Evolutionary conservation across 2,888 invertebrate species (phyloP), one percentile per base, ranked within the genome.

Genomic region (Trichogramma evanescens): DNA sequence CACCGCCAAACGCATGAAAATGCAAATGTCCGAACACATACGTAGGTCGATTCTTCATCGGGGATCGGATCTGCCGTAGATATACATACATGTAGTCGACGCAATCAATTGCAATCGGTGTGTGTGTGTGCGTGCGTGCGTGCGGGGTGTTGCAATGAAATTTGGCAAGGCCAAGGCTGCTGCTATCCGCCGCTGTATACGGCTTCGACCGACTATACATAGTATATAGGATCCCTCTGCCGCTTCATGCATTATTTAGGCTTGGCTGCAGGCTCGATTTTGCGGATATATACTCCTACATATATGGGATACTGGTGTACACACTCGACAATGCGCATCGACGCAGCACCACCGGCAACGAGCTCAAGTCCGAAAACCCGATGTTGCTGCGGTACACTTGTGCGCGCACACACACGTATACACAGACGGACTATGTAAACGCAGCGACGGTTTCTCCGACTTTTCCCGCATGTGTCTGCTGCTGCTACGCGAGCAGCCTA

Each of bases 201-300:
- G 26, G 26, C 26, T 26, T 26, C 26, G 26, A 26, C 26, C 26
- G 3, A 2, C 1, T 26, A 26, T 3, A 26, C 3, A 26, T 26
- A 26, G 26, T 26, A 26, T 26, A 26, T 26, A 26, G 26, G 26
- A 26, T 26, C 50, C 5, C n/a, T 48, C 50, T 9, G 45, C 59
- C 6, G 26, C 26, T 70, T 73, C 71, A 71, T 73, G 73, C 73
- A 73, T 73, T 73, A 73, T 73, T 73, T 72, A 73, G 71, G 41
- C 26, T 42, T 49, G 56, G 2, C 7, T 52, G 43, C 8, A 42
- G 54, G 66, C 65, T 66, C 65, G 66, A 66, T 65, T 60, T 65
- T 62, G 43, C 50, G 56, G 56, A 57, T 51, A 51, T 50, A 38
- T 55, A 13, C 55, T 9, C 49, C 50, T n/a, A 5, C 26, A 10